Conservation (phyloP, 2,888 invertebrate species). For the Chaetogeoica ovagalla region DNA sequence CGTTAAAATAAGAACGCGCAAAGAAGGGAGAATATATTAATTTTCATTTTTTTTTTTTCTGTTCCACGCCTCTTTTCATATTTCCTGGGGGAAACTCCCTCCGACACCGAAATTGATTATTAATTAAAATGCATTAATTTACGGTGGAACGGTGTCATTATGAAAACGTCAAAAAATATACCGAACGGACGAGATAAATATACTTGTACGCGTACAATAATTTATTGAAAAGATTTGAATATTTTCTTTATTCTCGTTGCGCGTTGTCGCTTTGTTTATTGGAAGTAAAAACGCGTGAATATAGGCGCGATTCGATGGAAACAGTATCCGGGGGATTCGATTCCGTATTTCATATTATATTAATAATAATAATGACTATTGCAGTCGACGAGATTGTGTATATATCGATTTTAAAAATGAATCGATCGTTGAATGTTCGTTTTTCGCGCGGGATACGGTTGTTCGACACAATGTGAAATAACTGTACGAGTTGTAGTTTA, state of each 20-base stretch:
- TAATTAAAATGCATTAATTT: slow-evolving; percentile 33
- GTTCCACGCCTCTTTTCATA: slow-evolving; percentile 2
- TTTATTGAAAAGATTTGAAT: background rate
- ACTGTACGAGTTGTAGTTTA: too few relatives aligned
- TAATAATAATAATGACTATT: too few relatives aligned
- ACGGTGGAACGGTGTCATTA: slow-evolving; percentile 16
- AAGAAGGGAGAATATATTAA: slow-evolving; percentile 16
- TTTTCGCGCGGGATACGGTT: too few relatives aligned
- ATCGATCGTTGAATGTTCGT: too few relatives aligned
- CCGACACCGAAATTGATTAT: slow-evolving; percentile 22
- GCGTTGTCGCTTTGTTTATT: background rate
- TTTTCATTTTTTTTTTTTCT: slow-evolving; percentile 27
- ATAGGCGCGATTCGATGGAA: too few relatives aligned
- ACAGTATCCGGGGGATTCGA: too few relatives aligned
- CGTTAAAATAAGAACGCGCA: slow-evolving; percentile 8
- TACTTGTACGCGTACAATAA: background rate
- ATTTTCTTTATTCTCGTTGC: too few relatives aligned
- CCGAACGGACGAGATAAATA: background rate
- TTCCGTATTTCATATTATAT: too few relatives aligned
- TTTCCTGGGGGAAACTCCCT: background rate
- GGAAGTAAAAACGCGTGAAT: too few relatives aligned
- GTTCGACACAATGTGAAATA: too few relatives aligned
- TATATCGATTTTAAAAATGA: too few relatives aligned
- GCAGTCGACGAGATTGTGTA: too few relatives aligned
- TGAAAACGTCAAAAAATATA: slow-evolving; percentile 16